Evolutionary conservation across 2,797 vertebrate species (phyloP).

Genomic region (Macroramphosus scolopax): DNA sequence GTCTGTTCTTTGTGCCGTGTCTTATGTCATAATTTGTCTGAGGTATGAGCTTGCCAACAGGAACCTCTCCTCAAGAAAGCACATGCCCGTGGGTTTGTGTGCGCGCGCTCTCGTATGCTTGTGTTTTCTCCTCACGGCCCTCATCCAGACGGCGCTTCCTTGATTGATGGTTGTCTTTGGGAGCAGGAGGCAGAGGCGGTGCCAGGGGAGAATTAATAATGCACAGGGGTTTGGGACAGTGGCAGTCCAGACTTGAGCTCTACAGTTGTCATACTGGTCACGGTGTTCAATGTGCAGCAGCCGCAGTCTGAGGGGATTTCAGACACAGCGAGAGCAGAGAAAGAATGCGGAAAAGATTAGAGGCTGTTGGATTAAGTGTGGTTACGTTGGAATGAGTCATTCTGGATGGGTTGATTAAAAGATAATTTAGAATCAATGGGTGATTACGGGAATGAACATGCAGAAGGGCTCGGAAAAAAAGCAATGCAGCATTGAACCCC

Average conservation of each 20-base stretch:
- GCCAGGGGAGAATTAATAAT: slow-evolving; percentile 58
- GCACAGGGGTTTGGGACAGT: slow-evolving; percentile 32
- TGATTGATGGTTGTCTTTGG: slow-evolving; percentile 61
- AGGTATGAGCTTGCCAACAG: slow-evolving; percentile 44
- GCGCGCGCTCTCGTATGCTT: neutral
- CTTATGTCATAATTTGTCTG: slow-evolving; percentile 68
- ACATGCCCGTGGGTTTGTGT: slow-evolving; percentile 5
- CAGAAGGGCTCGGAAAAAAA: slow-evolving; percentile 34
- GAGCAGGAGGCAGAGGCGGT: slow-evolving; percentile 25
- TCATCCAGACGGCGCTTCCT: slow-evolving; percentile 35
- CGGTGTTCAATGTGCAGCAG: slow-evolving; percentile 23
- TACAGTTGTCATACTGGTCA: slow-evolving; percentile 59
- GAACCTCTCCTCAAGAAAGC: slow-evolving; percentile 43
- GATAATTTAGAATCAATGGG: slow-evolving; percentile 54
- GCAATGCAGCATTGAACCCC: slow-evolving; percentile 15
- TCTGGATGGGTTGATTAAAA: slow-evolving; percentile 56
- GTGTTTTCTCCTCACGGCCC: slow-evolving; percentile 44
- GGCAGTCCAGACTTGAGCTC: slow-evolving; percentile 35
- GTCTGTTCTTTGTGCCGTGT: no score
- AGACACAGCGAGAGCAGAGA: slow-evolving; percentile 11
- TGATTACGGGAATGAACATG: slow-evolving; percentile 41
- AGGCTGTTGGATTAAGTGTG: slow-evolving; percentile 41
- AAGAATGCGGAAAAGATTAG: slow-evolving; percentile 37
- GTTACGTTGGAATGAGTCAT: slow-evolving; percentile 46
- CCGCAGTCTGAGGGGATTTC: slow-evolving; percentile 15